Conservation (phyloP, 2,888 invertebrate genomes). For the Ariolimax columbianus region DNA sequence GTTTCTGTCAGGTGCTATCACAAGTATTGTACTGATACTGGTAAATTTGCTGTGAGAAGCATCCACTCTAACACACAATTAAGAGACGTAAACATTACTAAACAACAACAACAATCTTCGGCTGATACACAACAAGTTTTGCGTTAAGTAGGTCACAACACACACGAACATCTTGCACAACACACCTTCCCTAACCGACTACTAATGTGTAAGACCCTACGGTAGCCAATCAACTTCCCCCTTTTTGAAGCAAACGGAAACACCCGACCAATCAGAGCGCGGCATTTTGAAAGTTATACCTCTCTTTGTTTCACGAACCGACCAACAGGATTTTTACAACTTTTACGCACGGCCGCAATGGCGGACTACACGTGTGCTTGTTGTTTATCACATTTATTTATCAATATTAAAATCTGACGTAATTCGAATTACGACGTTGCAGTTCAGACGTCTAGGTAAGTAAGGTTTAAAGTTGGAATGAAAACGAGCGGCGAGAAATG, state of each 20-base stretch:
- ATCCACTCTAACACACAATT: too few relatives aligned
- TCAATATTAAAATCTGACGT: conserved; percentile 17
- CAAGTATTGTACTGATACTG: too few relatives aligned
- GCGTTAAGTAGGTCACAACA: conserved; percentile 18
- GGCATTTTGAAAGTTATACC: conserved; percentile 44
- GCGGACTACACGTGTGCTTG: conserved; percentile 30
- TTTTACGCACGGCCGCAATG: conserved; percentile 39
- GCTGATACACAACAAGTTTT: too few relatives aligned
- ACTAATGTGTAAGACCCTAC: conserved; percentile 10
- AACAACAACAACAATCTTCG: too few relatives aligned
- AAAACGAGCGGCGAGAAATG: too few relatives aligned
- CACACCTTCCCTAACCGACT: conserved; percentile 43
- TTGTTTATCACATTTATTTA: conserved; percentile 43
- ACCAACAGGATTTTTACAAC: conserved; percentile 49
- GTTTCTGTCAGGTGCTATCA: too few relatives aligned
- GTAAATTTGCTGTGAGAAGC: too few relatives aligned
- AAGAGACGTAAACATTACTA: too few relatives aligned
- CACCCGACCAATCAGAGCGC: conserved; percentile 42
- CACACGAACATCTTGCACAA: conserved; percentile 4
- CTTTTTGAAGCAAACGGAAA: conserved; percentile 42
- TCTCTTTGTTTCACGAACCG: conserved; percentile 47
- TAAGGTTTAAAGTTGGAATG: neutral
- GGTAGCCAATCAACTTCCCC: conserved; percentile 19
- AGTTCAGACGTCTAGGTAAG: conserved; percentile 32
- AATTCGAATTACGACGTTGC: neutral